These are phyloP conservation scores for Polymixis lichenea DNA, from an alignment of 2,888 invertebrate genomes.

Conservation along the genomic window DNA sequence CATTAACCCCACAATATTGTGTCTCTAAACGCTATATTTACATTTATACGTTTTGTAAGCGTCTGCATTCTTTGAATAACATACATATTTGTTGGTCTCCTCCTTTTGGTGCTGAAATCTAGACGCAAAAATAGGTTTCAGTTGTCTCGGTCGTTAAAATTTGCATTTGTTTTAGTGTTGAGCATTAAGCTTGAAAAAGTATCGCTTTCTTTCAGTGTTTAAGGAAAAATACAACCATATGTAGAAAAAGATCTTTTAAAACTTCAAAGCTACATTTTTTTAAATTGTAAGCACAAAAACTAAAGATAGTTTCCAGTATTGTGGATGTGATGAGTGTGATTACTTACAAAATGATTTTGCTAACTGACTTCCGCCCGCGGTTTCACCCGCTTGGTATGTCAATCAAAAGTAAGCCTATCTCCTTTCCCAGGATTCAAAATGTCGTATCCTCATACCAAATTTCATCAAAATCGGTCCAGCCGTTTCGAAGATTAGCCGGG, in stretches of 20 bases:
- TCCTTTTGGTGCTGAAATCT: conserved; percentile 35
- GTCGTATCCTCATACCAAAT: no score
- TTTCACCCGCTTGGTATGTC: no score
- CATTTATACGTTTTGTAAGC: conserved; percentile 50
- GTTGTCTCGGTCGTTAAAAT: conserved; percentile 33
- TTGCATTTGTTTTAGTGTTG: conserved; percentile 44
- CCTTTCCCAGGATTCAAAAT: no score
- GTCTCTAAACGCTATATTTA: conserved; percentile 52
- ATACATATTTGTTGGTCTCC: conserved; percentile 40
- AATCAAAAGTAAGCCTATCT: no score
- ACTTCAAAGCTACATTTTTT: neutral
- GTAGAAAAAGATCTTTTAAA: neutral
- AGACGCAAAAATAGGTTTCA: conserved; percentile 31
- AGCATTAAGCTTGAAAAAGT: conserved; percentile 7
- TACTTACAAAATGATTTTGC: neutral
- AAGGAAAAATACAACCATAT: neutral
- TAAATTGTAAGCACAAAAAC: neutral
- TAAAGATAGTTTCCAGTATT: neutral
- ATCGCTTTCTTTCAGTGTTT: neutral
- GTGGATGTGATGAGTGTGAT: neutral
- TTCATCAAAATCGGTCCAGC: no score
- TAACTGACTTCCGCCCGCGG: no score
- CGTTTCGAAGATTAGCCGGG: no score
- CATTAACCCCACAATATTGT: conserved; percentile 59
- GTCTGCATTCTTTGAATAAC: conserved; percentile 60